Evolutionary conservation across 2,888 invertebrate genomes (phyloP).

Genomic region (Aphidoletes aphidimyza): DNA sequence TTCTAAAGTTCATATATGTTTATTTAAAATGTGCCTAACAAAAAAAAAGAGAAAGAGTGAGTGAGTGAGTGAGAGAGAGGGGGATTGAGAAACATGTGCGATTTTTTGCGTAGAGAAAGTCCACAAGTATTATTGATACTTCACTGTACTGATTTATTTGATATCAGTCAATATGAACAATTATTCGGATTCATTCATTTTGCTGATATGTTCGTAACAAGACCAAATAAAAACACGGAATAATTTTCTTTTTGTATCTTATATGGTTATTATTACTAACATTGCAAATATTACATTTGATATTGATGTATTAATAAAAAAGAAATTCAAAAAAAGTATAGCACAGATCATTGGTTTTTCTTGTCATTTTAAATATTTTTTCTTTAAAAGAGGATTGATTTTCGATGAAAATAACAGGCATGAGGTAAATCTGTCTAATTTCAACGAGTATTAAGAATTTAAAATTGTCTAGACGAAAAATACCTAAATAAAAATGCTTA

Average conservation of each 20-base stretch:
- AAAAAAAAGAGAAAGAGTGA: background rate
- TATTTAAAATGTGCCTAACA: slow-evolving; percentile 19
- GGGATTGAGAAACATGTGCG: background rate
- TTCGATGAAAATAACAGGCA: background rate
- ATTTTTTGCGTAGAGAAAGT: background rate
- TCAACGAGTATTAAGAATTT: no score
- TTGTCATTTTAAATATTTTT: background rate
- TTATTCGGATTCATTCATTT: background rate
- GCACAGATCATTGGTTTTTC: background rate
- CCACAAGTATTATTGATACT: background rate
- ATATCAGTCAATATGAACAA: background rate
- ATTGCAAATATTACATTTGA: slow-evolving; percentile 27
- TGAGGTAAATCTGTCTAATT: no score
- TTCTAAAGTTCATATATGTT: background rate
- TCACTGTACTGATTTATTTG: background rate
- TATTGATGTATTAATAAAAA: slow-evolving; percentile 47
- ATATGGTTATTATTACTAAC: slow-evolving; percentile 36
- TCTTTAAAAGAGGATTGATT: no score
- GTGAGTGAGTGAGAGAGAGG: no score
- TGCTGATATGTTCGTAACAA: slow-evolving; percentile 1
- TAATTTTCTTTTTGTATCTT: background rate
- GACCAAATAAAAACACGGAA: slow-evolving; percentile 3
- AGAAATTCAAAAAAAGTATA: background rate
- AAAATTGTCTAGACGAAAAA: no score
- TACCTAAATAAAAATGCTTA: no score